These are phyloP conservation scores for Chrysemys picta DNA, from an alignment of 2,113 vertebrate species.

Conservation along the genomic window DNA sequence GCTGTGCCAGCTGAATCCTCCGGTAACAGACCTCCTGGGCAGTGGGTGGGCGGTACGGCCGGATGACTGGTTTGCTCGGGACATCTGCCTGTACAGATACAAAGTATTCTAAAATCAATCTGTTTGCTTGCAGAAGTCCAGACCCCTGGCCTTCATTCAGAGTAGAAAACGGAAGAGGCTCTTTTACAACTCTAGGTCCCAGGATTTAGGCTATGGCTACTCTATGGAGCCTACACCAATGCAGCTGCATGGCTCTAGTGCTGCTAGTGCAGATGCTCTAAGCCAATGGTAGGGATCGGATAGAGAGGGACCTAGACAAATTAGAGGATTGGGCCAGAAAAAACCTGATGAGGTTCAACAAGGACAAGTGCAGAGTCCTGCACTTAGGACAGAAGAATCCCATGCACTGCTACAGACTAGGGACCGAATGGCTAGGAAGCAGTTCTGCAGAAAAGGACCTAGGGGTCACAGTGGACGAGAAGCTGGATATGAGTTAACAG, in stretches of 20 bases:
- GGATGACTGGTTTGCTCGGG: slow-evolving; percentile 70
- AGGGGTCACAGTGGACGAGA: too few relatives aligned
- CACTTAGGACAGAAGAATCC: too few relatives aligned
- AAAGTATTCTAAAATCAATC: background rate
- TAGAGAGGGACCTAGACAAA: too few relatives aligned
- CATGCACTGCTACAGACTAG: too few relatives aligned
- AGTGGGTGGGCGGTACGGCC: slow-evolving; percentile 81
- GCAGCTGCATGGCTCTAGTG: too few relatives aligned
- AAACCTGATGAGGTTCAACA: too few relatives aligned
- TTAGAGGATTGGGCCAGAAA: too few relatives aligned
- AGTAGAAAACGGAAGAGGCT: background rate
- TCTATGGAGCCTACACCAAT: background rate
- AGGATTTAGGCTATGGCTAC: background rate
- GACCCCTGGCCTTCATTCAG: background rate
- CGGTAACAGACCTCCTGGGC: slow-evolving; percentile 95
- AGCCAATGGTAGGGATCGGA: background rate
- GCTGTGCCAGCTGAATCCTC: slow-evolving; percentile 91
- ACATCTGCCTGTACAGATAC: slow-evolving; percentile 73
- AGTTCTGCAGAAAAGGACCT: too few relatives aligned
- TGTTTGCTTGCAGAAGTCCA: background rate
- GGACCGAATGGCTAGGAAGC: too few relatives aligned
- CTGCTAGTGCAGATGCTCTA: background rate
- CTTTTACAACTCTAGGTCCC: background rate
- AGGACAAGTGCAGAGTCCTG: too few relatives aligned
- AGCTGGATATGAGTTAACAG: too few relatives aligned